These are phyloP conservation scores for Leptinotarsa undecemlineata DNA, from an alignment of 1,140 invertebrate genomes.

Conservation along the genomic window DNA sequence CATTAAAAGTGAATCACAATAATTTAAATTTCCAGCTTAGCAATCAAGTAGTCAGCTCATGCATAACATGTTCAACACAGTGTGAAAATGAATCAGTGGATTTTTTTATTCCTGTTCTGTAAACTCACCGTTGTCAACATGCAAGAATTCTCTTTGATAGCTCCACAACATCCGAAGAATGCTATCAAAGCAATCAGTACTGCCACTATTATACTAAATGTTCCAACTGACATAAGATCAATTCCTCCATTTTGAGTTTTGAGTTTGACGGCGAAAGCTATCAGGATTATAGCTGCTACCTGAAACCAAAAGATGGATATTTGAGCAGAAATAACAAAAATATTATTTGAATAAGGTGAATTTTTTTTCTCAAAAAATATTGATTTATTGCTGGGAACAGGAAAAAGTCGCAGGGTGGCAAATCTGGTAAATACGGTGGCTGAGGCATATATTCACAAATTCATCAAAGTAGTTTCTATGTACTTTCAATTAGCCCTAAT, in stretches of 20 bases:
- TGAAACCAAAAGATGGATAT: too few species aligned
- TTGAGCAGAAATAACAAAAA: too few species aligned
- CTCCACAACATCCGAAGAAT: slow-evolving; percentile 87
- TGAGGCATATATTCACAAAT: too few species aligned
- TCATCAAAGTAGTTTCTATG: too few species aligned
- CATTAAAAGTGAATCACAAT: not conserved
- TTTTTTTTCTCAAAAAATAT: too few species aligned
- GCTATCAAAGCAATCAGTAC: slow-evolving; percentile 78
- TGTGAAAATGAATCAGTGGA: not conserved
- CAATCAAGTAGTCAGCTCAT: not conserved
- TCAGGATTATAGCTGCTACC: not conserved
- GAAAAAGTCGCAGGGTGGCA: too few species aligned
- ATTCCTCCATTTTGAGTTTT: slow-evolving; percentile 4
- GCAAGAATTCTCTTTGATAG: slow-evolving; percentile 81
- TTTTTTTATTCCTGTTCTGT: not conserved
- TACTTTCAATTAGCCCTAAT: too few species aligned
- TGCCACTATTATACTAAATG: slow-evolving; percentile 70
- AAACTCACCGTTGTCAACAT: slow-evolving; percentile 75
- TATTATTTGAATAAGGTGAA: too few species aligned
- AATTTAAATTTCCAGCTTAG: not conserved
- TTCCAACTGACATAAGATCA: slow-evolving; percentile 6
- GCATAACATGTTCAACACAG: not conserved
- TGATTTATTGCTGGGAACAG: too few species aligned
- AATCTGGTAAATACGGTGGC: too few species aligned
- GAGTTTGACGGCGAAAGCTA: not conserved